Evolutionary conservation across 1,140 invertebrate species (phyloP).

Genomic region (Trissolcus basalis): DNA sequence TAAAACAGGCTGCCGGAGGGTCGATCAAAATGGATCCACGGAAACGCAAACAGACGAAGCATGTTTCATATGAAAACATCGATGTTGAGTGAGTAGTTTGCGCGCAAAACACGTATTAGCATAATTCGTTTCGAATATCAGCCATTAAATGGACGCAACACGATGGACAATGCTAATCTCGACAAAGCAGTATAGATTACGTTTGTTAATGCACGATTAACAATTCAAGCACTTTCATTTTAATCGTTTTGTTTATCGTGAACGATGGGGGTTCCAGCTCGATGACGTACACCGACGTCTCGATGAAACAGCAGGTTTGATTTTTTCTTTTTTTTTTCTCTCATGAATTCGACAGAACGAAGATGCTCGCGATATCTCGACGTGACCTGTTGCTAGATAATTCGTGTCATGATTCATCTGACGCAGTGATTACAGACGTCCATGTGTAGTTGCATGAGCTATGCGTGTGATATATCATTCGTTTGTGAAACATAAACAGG

Average conservation of each 20-base stretch:
- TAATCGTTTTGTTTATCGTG: conserved; percentile 22
- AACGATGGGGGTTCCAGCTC: too few species aligned
- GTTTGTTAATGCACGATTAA: conserved; percentile 44
- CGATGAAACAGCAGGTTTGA: not conserved
- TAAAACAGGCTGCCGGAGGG: too few species aligned
- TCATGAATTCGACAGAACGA: too few species aligned
- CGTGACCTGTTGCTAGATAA: conserved; percentile 56
- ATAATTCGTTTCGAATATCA: conserved; percentile 37
- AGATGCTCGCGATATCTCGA: conserved; percentile 16
- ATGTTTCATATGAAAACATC: conserved; percentile 4
- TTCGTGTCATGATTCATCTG: conserved; percentile 53
- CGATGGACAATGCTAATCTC: conserved; percentile 47
- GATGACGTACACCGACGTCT: too few species aligned
- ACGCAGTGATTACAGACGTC: conserved; percentile 43
- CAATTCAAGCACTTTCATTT: conserved; percentile 33
- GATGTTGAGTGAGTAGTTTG: conserved; percentile 21
- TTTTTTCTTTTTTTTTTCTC: not conserved
- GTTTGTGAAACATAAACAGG: conserved; percentile 2
- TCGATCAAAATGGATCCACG: not conserved
- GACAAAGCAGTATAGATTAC: conserved; percentile 33
- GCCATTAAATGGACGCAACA: conserved; percentile 34
- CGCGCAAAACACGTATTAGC: conserved; percentile 35
- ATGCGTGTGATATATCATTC: conserved; percentile 35
- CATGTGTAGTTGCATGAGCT: conserved; percentile 32
- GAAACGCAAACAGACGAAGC: not conserved